A percentile compares a stretch with the other conserved stretches of the same genome.
Conservation (phyloP, 2,113 vertebrate genomes). For the Microcebus murinus region DNA sequence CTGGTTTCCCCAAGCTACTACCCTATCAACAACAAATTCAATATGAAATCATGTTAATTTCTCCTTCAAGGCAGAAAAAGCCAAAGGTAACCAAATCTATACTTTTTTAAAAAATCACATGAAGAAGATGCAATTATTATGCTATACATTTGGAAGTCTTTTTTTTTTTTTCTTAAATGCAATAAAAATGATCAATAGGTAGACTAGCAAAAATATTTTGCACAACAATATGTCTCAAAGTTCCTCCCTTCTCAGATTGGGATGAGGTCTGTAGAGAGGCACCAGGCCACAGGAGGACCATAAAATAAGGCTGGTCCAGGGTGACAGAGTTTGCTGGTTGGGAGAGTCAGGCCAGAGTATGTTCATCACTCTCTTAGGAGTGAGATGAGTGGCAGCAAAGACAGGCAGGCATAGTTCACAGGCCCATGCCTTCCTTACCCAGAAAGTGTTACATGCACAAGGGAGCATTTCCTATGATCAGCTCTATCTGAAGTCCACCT, state of each 20-base stretch:
- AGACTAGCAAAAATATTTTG: not conserved
- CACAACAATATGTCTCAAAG: not conserved
- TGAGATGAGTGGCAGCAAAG: not conserved
- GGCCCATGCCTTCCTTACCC: not conserved
- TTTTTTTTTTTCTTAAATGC: constrained; percentile 4
- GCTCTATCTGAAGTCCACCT: not conserved
- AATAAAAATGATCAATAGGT: not conserved
- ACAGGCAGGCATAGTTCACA: not conserved
- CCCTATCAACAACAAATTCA: not conserved
- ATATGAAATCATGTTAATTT: not conserved
- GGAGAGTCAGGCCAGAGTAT: not conserved
- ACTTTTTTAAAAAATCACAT: not conserved
- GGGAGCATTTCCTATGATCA: not conserved
- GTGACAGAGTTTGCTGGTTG: not conserved
- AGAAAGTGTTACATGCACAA: not conserved
- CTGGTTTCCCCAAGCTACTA: not conserved
- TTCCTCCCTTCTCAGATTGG: not conserved
- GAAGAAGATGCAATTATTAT: not conserved
- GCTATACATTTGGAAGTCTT: not conserved
- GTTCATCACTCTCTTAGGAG: not conserved
- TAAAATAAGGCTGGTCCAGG: not conserved
- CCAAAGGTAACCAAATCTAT: not conserved
- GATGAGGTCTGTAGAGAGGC: not conserved
- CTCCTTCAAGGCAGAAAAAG: not conserved
- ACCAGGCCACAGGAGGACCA: not conserved